phyloP scores from a whole-genome alignment of 2,888 invertebrate species.

The Schizaphis graminum region DNA sequence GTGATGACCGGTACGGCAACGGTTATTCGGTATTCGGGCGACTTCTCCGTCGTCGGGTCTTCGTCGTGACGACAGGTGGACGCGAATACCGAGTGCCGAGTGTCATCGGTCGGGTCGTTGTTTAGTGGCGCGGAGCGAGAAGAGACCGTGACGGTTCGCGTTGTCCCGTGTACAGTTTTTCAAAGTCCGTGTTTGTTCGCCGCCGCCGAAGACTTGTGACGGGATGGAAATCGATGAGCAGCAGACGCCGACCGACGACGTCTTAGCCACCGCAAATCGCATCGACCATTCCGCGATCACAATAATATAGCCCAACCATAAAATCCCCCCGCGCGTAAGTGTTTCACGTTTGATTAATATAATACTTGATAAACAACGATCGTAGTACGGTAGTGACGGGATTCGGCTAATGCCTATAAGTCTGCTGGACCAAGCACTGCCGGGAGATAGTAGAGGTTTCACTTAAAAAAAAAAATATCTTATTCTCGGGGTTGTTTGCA shows the following conservation, averaged over 20 bases:
- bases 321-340: neutral
- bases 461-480: neutral
- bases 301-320: neutral
- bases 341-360: neutral
- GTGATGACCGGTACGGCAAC: neutral
- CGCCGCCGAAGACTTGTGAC: neutral
- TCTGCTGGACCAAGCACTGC: too few relatives aligned
- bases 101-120: neutral
- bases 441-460: neutral
- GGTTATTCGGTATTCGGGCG: neutral
- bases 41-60: neutral
- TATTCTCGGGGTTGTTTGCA: neutral
- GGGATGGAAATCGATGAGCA: slow-evolving; percentile 21
- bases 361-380: neutral
- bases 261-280: neutral
- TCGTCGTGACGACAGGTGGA: neutral
- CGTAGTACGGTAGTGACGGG: neutral
- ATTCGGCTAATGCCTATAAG: too few relatives aligned
- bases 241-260: neutral
- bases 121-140: neutral
- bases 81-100: neutral
- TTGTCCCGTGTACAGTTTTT: neutral
- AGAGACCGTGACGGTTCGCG: neutral
- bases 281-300: neutral
- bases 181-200: neutral